Percentiles rank a stretch among this genome's conserved stretches.
Evolutionary conservation across 2,888 invertebrate genomes (phyloP).

Genomic region (Pseudococcus viburni): DNA sequence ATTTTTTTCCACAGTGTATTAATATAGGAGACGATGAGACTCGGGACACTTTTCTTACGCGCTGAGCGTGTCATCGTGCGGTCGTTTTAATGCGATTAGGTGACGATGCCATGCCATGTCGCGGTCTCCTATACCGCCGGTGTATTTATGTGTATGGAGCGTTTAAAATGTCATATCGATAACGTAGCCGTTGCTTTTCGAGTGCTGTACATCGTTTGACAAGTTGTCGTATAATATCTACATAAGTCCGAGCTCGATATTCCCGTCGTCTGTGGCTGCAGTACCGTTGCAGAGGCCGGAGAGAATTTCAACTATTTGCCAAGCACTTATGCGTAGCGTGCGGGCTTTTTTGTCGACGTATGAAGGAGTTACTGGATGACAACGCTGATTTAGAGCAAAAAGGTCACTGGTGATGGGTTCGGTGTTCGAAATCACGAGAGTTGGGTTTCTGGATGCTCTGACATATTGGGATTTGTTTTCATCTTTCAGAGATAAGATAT

Average conservation of each 20-base stretch:
- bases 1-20: background rate
- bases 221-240: background rate
- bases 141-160: background rate
- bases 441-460: background rate
- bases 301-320: constrained; percentile 16
- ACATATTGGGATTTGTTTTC: background rate
- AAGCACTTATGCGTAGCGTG: background rate
- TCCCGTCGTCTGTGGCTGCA: background rate
- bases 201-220: background rate
- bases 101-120: background rate
- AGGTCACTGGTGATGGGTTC: background rate
- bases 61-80: constrained; percentile 4
- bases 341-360: background rate
- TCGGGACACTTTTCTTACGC: background rate
- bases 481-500: too few species aligned
- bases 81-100: constrained; percentile 26
- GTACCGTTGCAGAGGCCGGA: background rate
- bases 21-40: background rate
- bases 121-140: background rate
- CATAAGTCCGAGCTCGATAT: background rate
- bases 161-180: constrained; percentile 31
- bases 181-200: background rate
- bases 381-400: background rate
- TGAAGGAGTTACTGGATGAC: background rate
- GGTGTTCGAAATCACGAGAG: background rate